Evolutionary conservation across 2,113 vertebrate genomes (phyloP).

Genomic region (Struthidea cinerea): DNA sequence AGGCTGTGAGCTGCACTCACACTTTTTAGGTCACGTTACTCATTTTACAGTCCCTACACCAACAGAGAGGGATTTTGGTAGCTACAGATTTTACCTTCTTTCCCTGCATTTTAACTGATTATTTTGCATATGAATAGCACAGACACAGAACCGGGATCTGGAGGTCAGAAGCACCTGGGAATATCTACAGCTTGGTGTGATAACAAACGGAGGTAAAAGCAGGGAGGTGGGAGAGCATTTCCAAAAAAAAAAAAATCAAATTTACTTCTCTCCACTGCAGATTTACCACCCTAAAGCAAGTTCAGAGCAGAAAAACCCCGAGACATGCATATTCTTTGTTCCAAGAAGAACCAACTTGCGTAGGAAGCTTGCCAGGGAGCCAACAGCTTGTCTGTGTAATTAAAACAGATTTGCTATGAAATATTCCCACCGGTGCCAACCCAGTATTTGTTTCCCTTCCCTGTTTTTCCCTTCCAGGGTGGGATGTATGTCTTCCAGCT

Average conservation of each 20-base stretch:
- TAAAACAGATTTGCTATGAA: background rate
- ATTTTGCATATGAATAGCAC: background rate
- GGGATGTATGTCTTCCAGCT: constrained; percentile 99
- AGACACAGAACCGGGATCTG: background rate
- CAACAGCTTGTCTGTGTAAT: background rate
- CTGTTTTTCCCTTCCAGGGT: constrained; percentile 74
- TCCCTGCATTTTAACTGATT: background rate
- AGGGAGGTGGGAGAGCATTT: background rate
- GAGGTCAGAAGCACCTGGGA: background rate
- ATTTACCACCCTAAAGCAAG: background rate
- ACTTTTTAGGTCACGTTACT: background rate
- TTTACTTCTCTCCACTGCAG: background rate
- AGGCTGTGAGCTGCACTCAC: background rate
- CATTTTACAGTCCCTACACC: background rate
- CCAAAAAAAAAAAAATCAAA: background rate
- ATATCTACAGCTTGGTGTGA: background rate
- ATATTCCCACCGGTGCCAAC: background rate
- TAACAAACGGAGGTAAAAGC: background rate
- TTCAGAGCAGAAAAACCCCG: background rate
- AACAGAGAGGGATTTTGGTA: background rate
- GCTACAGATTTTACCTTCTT: background rate
- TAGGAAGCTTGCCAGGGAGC: background rate
- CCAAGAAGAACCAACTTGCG: background rate
- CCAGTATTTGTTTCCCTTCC: background rate
- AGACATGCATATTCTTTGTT: background rate